Conservation (phyloP, 2,888 invertebrate genomes). For the Orchesellides sinensis region DNA sequence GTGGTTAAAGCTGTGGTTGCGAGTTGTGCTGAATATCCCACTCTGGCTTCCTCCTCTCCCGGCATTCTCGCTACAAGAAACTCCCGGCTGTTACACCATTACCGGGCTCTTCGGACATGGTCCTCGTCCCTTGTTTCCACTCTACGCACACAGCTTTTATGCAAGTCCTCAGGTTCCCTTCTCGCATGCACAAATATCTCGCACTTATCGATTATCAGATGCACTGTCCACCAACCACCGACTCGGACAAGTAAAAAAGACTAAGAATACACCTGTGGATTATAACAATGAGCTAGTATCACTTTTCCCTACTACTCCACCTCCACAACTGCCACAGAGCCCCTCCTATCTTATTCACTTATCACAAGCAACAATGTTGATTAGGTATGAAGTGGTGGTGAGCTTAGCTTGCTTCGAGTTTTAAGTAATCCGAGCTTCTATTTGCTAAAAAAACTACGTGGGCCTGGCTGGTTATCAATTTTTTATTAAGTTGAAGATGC, state of each 20-base stretch:
- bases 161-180: not conserved
- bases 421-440: no score
- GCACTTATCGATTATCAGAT: not conserved
- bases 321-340: not conserved
- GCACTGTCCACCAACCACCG: constrained; percentile 23
- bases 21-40: constrained; percentile 74
- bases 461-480: no score
- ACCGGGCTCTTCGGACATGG: constrained; percentile 74
- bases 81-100: constrained; percentile 74
- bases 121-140: constrained; percentile 67
- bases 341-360: no score
- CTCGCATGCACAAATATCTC: not conserved
- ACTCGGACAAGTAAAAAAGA: not conserved
- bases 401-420: no score
- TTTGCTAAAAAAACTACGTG: no score
- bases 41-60: constrained; percentile 75
- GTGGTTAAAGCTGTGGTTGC: constrained; percentile 69
- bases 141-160: not conserved
- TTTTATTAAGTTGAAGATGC: no score
- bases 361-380: no score
- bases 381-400: no score
- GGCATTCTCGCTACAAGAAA: constrained; percentile 75
- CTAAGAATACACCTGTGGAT: no score
- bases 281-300: not conserved
- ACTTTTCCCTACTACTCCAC: not conserved